phyloP scores from a whole-genome alignment of 1,140 invertebrate species.

The Drosophila busckii region DNA sequence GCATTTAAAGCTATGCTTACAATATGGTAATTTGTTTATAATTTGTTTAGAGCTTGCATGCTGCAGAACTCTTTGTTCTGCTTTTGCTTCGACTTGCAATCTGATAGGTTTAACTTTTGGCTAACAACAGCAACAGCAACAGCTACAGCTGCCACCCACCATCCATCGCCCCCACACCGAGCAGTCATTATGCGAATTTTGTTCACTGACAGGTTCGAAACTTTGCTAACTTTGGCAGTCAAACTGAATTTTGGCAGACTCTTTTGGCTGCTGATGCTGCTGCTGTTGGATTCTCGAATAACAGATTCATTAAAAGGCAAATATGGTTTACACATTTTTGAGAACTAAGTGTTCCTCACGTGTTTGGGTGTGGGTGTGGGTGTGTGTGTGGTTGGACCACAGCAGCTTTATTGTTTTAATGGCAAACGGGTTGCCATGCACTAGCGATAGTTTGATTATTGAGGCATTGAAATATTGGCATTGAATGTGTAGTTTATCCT shows the following conservation, averaged over 20 bases:
- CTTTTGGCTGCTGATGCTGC: conserved; percentile 4
- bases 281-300: conserved; percentile 62
- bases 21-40: too few relatives aligned
- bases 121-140: background rate
- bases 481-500: too few relatives aligned
- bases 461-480: too few relatives aligned
- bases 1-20: background rate
- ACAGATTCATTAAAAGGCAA: conserved; percentile 66
- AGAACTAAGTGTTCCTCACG: conserved; percentile 16
- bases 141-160: background rate
- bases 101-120: conserved; percentile 46
- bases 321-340: conserved; percentile 57
- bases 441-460: too few relatives aligned
- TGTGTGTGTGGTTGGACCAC: too few relatives aligned
- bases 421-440: too few relatives aligned
- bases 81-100: conserved; percentile 17
- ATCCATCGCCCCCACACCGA: background rate
- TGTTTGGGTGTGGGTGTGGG: background rate
- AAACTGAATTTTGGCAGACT: conserved; percentile 27
- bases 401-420: too few relatives aligned
- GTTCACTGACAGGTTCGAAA: conserved; percentile 48
- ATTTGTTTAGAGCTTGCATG: too few relatives aligned
- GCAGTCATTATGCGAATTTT: conserved; percentile 41
- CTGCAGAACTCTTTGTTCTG: background rate
- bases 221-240: conserved; percentile 57